Base-by-base conservation (phyloP, 2,888 invertebrate species). In the Drosophila trichaetosa region DNA sequence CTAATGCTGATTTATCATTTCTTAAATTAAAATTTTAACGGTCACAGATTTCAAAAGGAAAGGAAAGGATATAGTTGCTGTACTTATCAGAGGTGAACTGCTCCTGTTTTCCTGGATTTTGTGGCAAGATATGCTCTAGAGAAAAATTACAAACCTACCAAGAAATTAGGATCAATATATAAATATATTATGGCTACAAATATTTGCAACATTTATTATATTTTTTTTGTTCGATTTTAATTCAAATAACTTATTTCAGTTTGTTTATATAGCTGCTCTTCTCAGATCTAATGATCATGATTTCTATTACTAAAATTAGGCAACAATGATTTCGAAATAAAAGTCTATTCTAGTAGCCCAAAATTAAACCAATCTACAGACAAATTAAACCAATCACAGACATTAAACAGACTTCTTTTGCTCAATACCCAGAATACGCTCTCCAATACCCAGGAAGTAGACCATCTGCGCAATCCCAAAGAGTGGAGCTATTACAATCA, bases 381-480 rank as follows among this genome's bases (percentile, higher is more conserved):
- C 31, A 31, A 31, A 31, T 31, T 31, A 31, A 31, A 31, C 31
- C 31, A 10, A 31, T 10, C 18, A 34, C n/a, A 11, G 11, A n/a
- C 13, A 42, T 51, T 78, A 71, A 13, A 79, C 59, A 0, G 69
- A 40, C 46, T 82, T 82, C n/a, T 27, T 76, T 24, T 57, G 60
- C 24, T 82, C 61, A 2, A 79, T 59, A 8, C 79, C 95, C 72
- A 96, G 85, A 1, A 96, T 83, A 66, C 92, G 93, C 92, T 99
- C 99, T 0, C 97, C 99, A 13, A 99, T 97, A 24, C 99, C 99
- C 66, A 99, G 94, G 93, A 96, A 99, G 94, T 99, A 99, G 0
- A 99, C 97, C 63, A 96, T 97, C 94, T 99, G 99, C 1, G 99
- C 99, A 78, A 99, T 99, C 80, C 99, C 99, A 94, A 99, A 99